Evolutionary conservation across 2,113 vertebrate species (phyloP).

Genomic region (Melanerpes formicivorus): DNA sequence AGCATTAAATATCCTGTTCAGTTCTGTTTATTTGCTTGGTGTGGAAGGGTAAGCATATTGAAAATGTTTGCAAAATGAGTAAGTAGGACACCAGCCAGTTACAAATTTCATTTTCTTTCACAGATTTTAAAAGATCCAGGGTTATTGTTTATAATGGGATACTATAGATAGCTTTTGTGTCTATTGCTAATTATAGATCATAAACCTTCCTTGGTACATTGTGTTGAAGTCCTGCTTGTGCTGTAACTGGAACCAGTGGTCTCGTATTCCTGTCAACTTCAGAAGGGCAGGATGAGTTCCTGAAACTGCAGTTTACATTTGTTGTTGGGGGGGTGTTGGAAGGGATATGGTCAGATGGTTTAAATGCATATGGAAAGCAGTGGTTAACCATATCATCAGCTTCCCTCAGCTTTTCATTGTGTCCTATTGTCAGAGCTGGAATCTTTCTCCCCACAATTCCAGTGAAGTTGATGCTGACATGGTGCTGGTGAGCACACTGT

Average conservation of each 20-base stretch:
- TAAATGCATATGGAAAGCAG: fast-evolving
- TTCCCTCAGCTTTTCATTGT: not conserved
- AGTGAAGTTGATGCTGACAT: not conserved
- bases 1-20: not conserved
- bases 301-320: not conserved
- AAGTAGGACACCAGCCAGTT: slow-evolving; percentile 37
- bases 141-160: not conserved
- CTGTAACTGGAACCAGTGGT: not conserved
- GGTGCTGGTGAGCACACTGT: not conserved
- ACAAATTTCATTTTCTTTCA: not conserved
- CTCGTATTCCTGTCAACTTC: fast-evolving
- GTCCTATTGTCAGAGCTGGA: not conserved
- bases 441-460: fast-evolving
- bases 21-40: not conserved
- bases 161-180: slow-evolving; percentile 49
- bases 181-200: slow-evolving; percentile 30
- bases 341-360: not conserved
- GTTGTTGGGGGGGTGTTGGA: not conserved
- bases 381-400: not conserved
- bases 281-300: not conserved
- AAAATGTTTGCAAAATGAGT: not conserved
- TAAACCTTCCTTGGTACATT: not conserved
- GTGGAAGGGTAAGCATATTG: not conserved
- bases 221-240: slow-evolving; percentile 15
- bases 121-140: not conserved